Evolutionary conservation across 2,113 vertebrate genomes (phyloP).

Genomic region (Sorex fumeus): DNA sequence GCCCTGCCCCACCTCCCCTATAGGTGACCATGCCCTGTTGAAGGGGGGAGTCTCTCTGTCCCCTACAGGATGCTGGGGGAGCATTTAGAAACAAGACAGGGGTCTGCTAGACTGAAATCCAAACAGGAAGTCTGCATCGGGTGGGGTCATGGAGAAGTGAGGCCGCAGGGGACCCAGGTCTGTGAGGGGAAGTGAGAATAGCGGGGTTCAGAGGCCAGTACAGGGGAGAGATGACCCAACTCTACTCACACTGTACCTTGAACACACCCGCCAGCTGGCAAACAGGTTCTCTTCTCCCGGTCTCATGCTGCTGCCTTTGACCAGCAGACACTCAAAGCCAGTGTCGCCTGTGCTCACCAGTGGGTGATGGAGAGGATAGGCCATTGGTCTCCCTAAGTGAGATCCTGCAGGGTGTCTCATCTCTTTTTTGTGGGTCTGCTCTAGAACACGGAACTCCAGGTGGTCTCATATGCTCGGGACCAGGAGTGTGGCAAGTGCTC

Average conservation of each 20-base stretch:
- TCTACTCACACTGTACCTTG: neutral
- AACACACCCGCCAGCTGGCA: neutral
- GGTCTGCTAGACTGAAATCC: neutral
- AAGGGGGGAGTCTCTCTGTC: neutral
- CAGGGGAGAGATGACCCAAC: neutral
- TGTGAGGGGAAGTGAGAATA: neutral
- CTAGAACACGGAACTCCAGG: neutral
- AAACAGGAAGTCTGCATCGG: slow-evolving; percentile 6
- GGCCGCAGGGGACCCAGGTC: neutral
- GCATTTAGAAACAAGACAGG: neutral
- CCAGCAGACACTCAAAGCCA: neutral
- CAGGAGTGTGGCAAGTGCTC: neutral
- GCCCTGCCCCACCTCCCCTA: no score
- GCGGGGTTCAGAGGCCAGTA: neutral
- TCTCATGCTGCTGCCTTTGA: no score
- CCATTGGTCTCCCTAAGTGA: neutral
- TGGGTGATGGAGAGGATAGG: neutral
- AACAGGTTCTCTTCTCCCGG: neutral
- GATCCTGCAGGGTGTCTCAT: neutral
- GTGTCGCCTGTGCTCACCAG: neutral
- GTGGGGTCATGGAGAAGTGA: neutral
- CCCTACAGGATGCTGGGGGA: neutral
- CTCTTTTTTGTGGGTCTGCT: neutral
- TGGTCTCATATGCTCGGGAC: neutral
- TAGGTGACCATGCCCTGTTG: neutral